phyloP scores from a whole-genome alignment of 2,888 invertebrate species.

The Seira ritae region DNA sequence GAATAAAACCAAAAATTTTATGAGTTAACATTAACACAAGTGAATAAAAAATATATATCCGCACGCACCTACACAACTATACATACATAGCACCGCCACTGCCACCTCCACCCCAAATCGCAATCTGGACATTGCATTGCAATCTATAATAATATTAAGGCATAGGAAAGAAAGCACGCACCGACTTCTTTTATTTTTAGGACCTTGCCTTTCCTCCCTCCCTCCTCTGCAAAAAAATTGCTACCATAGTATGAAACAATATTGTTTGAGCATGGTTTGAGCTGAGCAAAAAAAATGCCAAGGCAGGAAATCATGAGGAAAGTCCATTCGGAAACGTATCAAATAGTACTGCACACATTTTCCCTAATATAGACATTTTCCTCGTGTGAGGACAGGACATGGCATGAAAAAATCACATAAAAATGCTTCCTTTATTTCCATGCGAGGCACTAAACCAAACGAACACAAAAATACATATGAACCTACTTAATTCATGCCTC shows the following conservation, averaged over 20 bases:
- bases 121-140: no score
- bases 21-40: conserved; percentile 3
- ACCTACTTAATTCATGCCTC: conserved; percentile 38
- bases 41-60: not conserved
- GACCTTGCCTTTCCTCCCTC: no score
- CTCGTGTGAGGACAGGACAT: conserved; percentile 16
- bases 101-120: no score
- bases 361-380: conserved; percentile 27
- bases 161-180: not conserved
- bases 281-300: conserved; percentile 6
- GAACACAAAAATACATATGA: not conserved
- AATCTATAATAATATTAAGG: no score
- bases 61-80: not conserved
- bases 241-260: not conserved
- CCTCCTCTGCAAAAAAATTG: not conserved
- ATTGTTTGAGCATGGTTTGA: no score
- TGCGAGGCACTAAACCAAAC: conserved; percentile 1
- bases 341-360: conserved; percentile 5
- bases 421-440: conserved; percentile 37
- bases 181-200: not conserved
- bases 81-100: no score
- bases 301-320: conserved; percentile 28
- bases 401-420: conserved; percentile 55
- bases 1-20: not conserved
- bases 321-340: conserved; percentile 28